phyloP scores from a whole-genome alignment of 1,140 invertebrate species.

The Scaptomyza graminum region DNA sequence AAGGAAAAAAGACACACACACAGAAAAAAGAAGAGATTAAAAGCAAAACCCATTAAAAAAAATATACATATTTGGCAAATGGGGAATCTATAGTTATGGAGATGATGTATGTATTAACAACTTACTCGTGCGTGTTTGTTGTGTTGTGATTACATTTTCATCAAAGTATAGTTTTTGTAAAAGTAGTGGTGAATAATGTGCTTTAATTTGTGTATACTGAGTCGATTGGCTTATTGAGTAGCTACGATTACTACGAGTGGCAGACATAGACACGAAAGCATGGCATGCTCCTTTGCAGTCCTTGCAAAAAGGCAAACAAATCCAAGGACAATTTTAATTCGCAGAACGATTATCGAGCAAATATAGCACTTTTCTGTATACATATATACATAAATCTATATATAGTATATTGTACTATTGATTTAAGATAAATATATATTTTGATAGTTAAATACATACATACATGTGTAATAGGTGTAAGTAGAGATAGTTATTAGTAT shows the following conservation, averaged over 20 bases:
- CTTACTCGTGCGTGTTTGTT: slow-evolving; percentile 36
- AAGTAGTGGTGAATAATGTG: slow-evolving; percentile 8
- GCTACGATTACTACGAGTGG: slow-evolving; percentile 21
- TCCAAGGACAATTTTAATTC: slow-evolving; percentile 19
- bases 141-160: slow-evolving; percentile 5
- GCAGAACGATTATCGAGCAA: slow-evolving; percentile 13
- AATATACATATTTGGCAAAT: not conserved
- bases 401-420: not conserved
- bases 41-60: not conserved
- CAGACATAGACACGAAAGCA: slow-evolving; percentile 25
- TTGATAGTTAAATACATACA: not conserved
- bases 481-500: slow-evolving; percentile 10
- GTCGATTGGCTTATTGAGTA: slow-evolving; percentile 25
- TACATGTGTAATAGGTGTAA: not conserved
- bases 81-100: slow-evolving; percentile 15
- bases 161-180: not conserved
- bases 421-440: slow-evolving; percentile 1
- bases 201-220: slow-evolving; percentile 26
- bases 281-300: slow-evolving; percentile 26
- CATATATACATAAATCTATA: not conserved
- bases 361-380: not conserved
- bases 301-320: slow-evolving; percentile 25
- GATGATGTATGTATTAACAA: slow-evolving; percentile 21
- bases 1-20: not conserved
- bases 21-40: not conserved